Percentiles rank a stretch among this genome's conserved stretches.
phyloP scores from a whole-genome alignment of 2,797 vertebrate species.

The Bradypus variegatus region DNA sequence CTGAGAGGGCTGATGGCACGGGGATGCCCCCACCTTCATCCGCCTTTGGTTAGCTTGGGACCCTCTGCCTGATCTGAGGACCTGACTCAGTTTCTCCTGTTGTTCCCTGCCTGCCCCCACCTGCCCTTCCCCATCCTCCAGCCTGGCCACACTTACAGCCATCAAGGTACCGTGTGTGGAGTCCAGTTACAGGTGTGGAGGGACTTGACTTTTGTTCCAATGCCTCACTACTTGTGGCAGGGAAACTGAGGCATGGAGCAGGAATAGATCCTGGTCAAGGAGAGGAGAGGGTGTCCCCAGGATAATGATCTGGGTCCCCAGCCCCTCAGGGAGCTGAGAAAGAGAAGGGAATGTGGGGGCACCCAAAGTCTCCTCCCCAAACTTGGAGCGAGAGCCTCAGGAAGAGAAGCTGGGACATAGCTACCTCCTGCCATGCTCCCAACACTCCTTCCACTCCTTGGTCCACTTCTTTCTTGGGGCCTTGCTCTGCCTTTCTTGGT shows the following conservation, averaged over 20 bases:
- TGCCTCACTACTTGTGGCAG: neutral
- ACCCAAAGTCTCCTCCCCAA: neutral
- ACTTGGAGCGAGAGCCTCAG: rapidly evolving
- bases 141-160: neutral
- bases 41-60: rapidly evolving
- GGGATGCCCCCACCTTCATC: rapidly evolving
- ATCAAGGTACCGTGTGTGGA: neutral
- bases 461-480: no score
- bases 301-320: neutral
- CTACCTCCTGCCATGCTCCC: neutral
- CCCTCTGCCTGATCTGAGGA: neutral
- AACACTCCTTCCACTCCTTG: neutral
- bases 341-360: neutral
- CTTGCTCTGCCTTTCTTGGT: neutral
- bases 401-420: neutral
- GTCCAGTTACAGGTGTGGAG: neutral
- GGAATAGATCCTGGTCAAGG: neutral
- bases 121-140: neutral
- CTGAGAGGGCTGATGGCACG: neutral
- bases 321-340: neutral
- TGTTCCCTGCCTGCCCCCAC: neutral
- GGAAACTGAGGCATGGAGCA: slow-evolving; percentile 17
- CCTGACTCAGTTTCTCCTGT: neutral
- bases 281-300: neutral
- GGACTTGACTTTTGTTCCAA: neutral